Evolutionary conservation across 2,888 invertebrate species (phyloP).

Genomic region (Osmoderma eremita): DNA sequence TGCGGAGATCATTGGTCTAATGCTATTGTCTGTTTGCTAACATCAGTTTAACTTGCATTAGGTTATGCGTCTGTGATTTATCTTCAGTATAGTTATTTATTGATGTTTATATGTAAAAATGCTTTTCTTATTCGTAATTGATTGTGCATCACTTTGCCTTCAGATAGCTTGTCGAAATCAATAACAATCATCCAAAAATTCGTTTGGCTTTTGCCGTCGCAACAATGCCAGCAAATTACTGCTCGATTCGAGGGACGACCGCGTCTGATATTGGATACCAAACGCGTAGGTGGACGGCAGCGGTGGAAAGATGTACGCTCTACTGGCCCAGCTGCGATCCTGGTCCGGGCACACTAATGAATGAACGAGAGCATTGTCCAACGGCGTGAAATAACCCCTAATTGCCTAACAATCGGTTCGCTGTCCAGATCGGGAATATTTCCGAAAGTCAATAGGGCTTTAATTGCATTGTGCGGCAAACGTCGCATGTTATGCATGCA

Average conservation of each 20-base stretch:
- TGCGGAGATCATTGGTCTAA: too few species aligned
- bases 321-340: conserved; percentile 24
- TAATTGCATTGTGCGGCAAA: conserved; percentile 56
- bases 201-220: conserved; percentile 1
- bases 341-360: conserved; percentile 57
- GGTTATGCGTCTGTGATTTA: too few species aligned
- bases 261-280: conserved; percentile 12
- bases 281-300: conserved; percentile 14
- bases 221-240: conserved; percentile 34
- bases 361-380: conserved; percentile 62
- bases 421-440: conserved; percentile 59
- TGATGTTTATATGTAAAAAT: too few species aligned
- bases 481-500: conserved; percentile 3
- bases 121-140: too few species aligned
- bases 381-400: conserved; percentile 63
- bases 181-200: too few species aligned
- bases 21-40: too few species aligned
- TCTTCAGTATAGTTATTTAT: too few species aligned
- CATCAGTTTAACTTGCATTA: too few species aligned
- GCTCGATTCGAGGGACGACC: conserved; percentile 27
- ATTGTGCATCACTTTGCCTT: too few species aligned
- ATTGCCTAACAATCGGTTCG: conserved; percentile 62
- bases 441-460: conserved; percentile 59
- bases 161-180: too few species aligned
- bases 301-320: conserved; percentile 20